Evolutionary conservation across 2,113 vertebrate genomes (phyloP).

Genomic region (Eubucco bourcierii): DNA sequence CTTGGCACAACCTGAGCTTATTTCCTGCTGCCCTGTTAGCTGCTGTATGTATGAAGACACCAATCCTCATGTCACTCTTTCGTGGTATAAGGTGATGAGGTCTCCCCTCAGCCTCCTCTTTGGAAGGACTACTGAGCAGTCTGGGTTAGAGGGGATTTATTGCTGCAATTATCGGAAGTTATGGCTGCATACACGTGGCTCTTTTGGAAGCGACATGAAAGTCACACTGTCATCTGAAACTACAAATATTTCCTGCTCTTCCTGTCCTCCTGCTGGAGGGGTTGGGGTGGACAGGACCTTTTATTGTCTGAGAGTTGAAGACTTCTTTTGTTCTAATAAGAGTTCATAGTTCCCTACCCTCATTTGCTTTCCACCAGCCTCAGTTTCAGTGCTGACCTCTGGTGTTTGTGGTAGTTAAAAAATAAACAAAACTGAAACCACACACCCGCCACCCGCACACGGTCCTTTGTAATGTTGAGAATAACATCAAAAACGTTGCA

Average conservation of each 20-base stretch:
- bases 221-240: neutral
- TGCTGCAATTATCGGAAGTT: fast-evolving
- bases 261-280: neutral
- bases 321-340: neutral
- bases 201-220: fast-evolving
- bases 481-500: neutral
- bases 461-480: neutral
- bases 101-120: too few relatives aligned
- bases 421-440: neutral
- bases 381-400: neutral
- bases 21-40: too few relatives aligned
- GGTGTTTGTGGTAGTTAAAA: neutral
- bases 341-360: neutral
- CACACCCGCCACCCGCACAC: neutral
- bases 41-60: too few relatives aligned
- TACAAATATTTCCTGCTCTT: neutral
- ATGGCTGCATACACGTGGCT: neutral
- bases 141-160: neutral
- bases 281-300: neutral
- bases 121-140: fast-evolving
- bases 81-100: too few relatives aligned
- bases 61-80: too few relatives aligned
- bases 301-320: neutral
- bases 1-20: too few relatives aligned
- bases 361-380: neutral